Conservation (phyloP, 2,888 invertebrate genomes). For the Zygothrica quintamaculata region DNA sequence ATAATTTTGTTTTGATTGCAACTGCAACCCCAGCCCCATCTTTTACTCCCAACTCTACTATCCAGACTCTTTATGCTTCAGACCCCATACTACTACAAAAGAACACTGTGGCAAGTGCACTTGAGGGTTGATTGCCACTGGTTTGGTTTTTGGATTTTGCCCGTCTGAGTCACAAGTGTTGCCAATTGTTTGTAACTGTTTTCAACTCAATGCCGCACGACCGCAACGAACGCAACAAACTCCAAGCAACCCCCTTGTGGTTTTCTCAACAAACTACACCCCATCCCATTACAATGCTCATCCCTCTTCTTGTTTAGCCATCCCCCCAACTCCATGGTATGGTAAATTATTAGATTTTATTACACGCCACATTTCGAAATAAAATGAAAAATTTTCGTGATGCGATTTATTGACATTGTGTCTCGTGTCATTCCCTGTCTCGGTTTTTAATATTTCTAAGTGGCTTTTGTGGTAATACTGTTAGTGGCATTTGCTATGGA, state of each 20-base stretch:
- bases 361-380: constrained; percentile 60
- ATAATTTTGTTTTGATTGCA: constrained; percentile 84
- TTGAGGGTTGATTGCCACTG: constrained; percentile 57
- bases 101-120: constrained; percentile 59
- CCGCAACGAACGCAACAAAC: constrained; percentile 44
- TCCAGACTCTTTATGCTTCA: constrained; percentile 13
- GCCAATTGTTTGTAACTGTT: constrained; percentile 77
- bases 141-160: constrained; percentile 10
- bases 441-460: constrained; percentile 74
- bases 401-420: constrained; percentile 70
- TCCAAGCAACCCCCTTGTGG: constrained; percentile 48
- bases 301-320: background rate
- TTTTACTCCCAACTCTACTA: constrained; percentile 3
- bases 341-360: constrained; percentile 76
- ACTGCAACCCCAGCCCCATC: constrained; percentile 66
- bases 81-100: background rate
- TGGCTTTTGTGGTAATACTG: constrained; percentile 66
- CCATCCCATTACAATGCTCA: background rate
- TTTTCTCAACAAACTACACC: constrained; percentile 40
- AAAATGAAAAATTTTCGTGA: constrained; percentile 67
- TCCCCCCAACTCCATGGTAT: constrained; percentile 18
- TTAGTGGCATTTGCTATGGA: constrained; percentile 54
- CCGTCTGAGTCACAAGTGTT: constrained; percentile 72
- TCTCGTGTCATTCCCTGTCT: constrained; percentile 32
- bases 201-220: too few species aligned